Base-by-base conservation (phyloP, 30 jellyfish, hydroid and myxozoan species). In the Sanderia malayensis region DNA sequence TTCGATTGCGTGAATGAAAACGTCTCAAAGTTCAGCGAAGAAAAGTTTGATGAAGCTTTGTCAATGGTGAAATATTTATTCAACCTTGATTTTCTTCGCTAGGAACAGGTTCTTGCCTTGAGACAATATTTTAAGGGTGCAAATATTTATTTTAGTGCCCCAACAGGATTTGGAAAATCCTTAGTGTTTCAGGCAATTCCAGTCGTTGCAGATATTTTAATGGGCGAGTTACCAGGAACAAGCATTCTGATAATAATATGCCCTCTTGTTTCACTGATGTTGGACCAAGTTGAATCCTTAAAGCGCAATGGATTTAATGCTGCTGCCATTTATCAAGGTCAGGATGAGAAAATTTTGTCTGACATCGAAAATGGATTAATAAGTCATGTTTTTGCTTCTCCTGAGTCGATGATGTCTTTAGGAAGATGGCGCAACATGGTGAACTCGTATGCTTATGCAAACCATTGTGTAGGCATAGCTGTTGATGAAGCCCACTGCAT, bases 311-410 rank as follows among this genome's bases (percentile, higher is more conserved):
- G 83, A 19, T 44, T 71, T 31, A 45, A 23, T 31, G 46, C 83
- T 26, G 83, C 71, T 46, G 73, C 73, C n/a, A 26, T 71, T 9
- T 52, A 71, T 49, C 45, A 20, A 17, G 83, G 29, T 62, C 75
- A 62, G 57, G 15, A 73, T 3, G 73, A 71, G 83, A 53, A 46
- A 8, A 45, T 71, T 27, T 46, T 71, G 71, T 11, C 4, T 17
- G 58, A 33, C 7, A 52, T 33, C 7, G 60, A n/a, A 67, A 23
- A 23, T 19, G 67, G 80, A 32, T 44, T 44, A 67, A 45, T 67
- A 46, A 6, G 13, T 13, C 6, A 6, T 37, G 52, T 37, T 13
- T 37, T 37, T 13, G 13, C 52, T 37, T 37, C 52, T 13, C 52
- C 52, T 4, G 52, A 37, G 13, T 37, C 52, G 52, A 37, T 37